phyloP scores from a whole-genome alignment of 1,140 invertebrate genomes.

The Harlomillsia oculata region DNA sequence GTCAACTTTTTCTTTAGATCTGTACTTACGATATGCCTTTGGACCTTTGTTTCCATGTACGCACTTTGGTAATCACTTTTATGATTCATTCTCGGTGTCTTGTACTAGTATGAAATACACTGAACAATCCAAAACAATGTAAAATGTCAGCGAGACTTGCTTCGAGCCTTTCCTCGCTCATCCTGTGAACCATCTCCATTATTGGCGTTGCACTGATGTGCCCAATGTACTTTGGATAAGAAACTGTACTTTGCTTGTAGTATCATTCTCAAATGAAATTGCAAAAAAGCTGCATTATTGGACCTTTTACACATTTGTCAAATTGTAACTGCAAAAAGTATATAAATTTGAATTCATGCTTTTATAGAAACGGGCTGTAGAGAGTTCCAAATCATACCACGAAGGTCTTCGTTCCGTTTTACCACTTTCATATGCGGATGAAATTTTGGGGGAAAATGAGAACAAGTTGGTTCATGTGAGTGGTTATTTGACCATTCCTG shows the following conservation, averaged over 20 bases:
- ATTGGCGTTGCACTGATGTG: background rate
- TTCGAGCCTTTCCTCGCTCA: background rate
- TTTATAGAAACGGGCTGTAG: constrained; percentile 56
- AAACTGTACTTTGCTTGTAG: background rate
- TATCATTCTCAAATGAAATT: background rate
- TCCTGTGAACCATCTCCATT: background rate
- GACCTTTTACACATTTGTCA: background rate
- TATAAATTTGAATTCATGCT: background rate
- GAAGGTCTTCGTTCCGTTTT: constrained; percentile 56
- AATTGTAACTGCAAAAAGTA: too few relatives aligned
- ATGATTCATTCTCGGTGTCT: background rate
- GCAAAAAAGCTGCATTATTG: background rate
- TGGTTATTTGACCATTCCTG: constrained; percentile 59
- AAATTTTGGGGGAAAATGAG: constrained; percentile 54
- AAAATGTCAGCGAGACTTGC: background rate
- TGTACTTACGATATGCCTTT: background rate
- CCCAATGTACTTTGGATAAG: background rate
- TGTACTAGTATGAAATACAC: background rate
- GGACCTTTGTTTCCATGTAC: background rate
- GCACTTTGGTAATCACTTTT: background rate
- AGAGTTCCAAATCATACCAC: constrained; percentile 57
- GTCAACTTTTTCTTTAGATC: too few relatives aligned
- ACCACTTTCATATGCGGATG: constrained; percentile 46
- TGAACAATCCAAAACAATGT: background rate
- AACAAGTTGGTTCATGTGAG: constrained; percentile 64